These are phyloP conservation scores for Rynchops niger DNA, from an alignment of 2,113 vertebrate genomes.

Conservation along the genomic window DNA sequence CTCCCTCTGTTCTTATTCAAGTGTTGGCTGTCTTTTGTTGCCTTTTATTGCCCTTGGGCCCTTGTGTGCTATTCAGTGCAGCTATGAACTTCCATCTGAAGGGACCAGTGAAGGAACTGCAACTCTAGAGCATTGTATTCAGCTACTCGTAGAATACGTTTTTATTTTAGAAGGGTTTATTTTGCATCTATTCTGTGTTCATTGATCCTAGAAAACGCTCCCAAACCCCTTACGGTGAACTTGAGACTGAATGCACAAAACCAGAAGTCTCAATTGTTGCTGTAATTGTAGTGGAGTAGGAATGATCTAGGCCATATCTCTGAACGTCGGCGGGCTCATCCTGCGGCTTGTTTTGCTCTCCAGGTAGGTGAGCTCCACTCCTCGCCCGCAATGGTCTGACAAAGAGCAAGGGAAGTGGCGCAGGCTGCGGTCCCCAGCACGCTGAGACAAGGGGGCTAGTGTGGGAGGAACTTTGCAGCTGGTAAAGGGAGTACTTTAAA, in stretches of 20 bases:
- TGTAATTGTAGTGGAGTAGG: neutral
- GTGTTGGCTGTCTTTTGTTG: too few relatives aligned
- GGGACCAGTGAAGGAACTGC: neutral
- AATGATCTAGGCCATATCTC: accelerated
- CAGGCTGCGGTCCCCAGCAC: accelerated
- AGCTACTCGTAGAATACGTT: neutral
- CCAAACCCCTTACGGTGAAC: neutral
- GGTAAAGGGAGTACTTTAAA: neutral
- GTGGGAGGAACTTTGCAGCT: neutral
- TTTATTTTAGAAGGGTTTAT: neutral
- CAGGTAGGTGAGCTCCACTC: neutral
- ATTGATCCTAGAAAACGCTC: neutral
- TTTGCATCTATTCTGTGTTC: neutral
- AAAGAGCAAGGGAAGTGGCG: neutral
- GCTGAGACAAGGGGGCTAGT: neutral
- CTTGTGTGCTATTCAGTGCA: neutral
- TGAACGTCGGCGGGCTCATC: neutral
- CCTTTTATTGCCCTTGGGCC: neutral
- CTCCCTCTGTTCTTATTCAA: accelerated
- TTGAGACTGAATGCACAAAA: neutral
- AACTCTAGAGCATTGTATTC: neutral
- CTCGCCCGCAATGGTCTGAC: neutral
- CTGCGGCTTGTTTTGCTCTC: neutral
- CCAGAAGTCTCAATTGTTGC: neutral
- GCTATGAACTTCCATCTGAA: neutral